Base-by-base conservation (phyloP, 2,113 vertebrate species). In the Deroptyus accipitrinus region DNA sequence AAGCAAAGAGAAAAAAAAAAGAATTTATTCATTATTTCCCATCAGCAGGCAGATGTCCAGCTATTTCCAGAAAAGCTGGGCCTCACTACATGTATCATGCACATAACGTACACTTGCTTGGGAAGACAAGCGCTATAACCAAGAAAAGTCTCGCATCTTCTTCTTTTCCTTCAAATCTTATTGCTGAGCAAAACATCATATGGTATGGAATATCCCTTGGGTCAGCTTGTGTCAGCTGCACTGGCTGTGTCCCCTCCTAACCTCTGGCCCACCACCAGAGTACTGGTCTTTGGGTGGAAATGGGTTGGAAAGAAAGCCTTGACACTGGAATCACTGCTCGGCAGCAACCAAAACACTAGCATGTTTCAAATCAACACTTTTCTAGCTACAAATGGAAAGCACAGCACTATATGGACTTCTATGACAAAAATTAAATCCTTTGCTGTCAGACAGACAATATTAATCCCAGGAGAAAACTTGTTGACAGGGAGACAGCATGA, bases 101-200 rank as follows among this genome's bases (percentile, higher is more conserved):
- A 19, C 1, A 0, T 10, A 10, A 10, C 6, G 13, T 35, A 15
- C 46, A 41, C 2, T 2, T 59, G 18, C 46, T 54, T 31, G 22
- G n/a, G 51, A 49, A 82, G n/a, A 8, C 10, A 41, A 80, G 69
- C 33, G 11, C 7, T 37, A 20, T 27, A 52, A 31, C 7, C 37
- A 64, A 48, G 19, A 81, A 27, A 1, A 57, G 10, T 8, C 1
- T 4, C 0, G 0, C 23, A 54, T 35, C 22, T 7, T 48, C 9
- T 63, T 86, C 11, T 18, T 63, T 70, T 87, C 8, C 39, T 6
- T 82, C 52, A 78, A 9, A 2, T 63, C 54, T 69, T 39, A 41
- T 35, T 57, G 44, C 49, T 33, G 54, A 81, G 18, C 31, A 68
- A 14, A 51, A 54, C 24, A n/a, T 41, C 31, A 10, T 19, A 57